Conservation (phyloP, 1,140 invertebrate species). For the Coptotermes formosanus region DNA sequence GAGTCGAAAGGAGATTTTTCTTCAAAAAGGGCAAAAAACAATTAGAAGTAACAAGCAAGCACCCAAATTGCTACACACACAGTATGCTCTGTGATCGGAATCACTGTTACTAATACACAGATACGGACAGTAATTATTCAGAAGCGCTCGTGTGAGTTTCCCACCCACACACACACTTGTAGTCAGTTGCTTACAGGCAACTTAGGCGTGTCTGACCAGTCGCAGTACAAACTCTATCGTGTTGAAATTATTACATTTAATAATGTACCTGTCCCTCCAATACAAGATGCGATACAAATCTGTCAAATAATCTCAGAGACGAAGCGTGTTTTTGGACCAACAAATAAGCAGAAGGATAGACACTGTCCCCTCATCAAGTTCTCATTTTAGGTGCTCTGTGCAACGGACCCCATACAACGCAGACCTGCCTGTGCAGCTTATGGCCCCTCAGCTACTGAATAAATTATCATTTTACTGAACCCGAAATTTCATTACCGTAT, state of each 20-base stretch:
- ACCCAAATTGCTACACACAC: background rate
- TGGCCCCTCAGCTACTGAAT: too few species aligned
- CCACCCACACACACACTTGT: background rate
- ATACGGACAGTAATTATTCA: background rate
- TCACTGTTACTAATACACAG: background rate
- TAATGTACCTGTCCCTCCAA: background rate
- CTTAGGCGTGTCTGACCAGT: background rate
- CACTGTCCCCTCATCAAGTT: too few species aligned
- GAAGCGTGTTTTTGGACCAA: too few species aligned
- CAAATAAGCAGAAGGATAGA: too few species aligned
- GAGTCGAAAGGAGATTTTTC: background rate
- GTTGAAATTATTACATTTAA: constrained; percentile 9
- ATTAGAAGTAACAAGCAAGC: background rate
- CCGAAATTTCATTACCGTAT: too few species aligned
- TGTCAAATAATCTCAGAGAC: too few species aligned
- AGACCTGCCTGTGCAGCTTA: too few species aligned
- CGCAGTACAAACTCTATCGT: background rate
- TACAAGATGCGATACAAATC: too few species aligned
- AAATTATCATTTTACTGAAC: too few species aligned
- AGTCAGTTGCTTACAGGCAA: background rate
- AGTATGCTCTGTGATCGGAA: background rate
- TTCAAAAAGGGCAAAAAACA: background rate
- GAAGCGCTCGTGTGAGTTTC: background rate
- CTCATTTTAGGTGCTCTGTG: too few species aligned
- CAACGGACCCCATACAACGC: too few species aligned